Evolutionary conservation across 2,888 invertebrate species (phyloP), one percentile per base, ranked within the genome.

Genomic region (Spodoptera littoralis): DNA sequence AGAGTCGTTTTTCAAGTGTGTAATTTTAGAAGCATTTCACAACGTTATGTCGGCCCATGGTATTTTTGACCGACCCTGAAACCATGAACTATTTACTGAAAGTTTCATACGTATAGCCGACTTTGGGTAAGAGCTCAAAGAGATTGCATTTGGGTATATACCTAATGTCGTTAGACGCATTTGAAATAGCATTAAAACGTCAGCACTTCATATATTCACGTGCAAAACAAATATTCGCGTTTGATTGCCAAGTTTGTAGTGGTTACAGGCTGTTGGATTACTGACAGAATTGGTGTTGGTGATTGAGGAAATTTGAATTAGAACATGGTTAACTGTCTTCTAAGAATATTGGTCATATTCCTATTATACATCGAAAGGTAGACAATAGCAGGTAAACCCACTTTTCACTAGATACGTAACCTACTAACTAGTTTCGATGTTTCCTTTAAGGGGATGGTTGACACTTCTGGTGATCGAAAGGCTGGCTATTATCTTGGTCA

Each of bases 161-260:
- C 54, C 30, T 9, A 18, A 73, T 56, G 63, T 54, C 57, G 50
- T 57, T 54, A 54, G 8, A 0, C 2, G 3, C 3, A 11, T 43
- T 47, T 56, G 12, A 71, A 71, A 71, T 63, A 70, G 56, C 56
- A 41, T 3, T 3, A 47, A 47, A 50, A 58, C 56, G 49, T 70
- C 71, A 46, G 46, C 56, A 51, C 47, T 48, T 57, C 8, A 48
- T 4, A 4, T 13, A 51, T 69, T 70, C 76, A 64, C 71, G 60
- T 76, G 72, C 43, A 9, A 0, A 52, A 57, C 24, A 49, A 60
- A 46, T 58, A 73, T 73, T 74, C 41, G 45, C 47, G 12, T 46
- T 27, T 27, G 36, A 9, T 30, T 72, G 76, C 72, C 76, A 72
- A 72, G 5, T 60, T 57, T 59, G 5, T 50, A 22, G 30, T 5